Percentiles rank a stretch among this genome's conserved stretches.
These are phyloP conservation scores for Lagenorhynchus albirostris DNA, from an alignment of 2,113 vertebrate genomes.

Conservation along the genomic window DNA sequence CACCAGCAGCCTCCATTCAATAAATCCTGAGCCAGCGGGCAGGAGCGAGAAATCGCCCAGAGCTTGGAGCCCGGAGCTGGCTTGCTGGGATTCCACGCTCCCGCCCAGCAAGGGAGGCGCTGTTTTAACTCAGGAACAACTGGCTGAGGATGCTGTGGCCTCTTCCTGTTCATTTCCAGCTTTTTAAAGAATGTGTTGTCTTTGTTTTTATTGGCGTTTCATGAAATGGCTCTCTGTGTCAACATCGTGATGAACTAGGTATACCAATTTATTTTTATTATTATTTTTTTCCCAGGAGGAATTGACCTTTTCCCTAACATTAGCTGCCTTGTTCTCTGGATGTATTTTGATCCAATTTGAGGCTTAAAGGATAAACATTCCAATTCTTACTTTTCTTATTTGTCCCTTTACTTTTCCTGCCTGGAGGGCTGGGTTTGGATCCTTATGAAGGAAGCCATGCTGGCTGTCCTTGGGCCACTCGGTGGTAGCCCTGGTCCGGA, in stretches of 20 bases:
- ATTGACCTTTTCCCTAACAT: not conserved
- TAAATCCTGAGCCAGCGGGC: constrained; percentile 54
- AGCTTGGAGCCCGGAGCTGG: constrained; percentile 56
- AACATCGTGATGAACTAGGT: not conserved
- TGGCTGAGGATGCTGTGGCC: constrained; percentile 10
- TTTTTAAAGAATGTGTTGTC: constrained; percentile 36
- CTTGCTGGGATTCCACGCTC: constrained; percentile 59
- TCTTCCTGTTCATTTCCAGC: constrained; percentile 22
- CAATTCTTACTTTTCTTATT: not conserved
- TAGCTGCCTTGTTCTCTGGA: not conserved
- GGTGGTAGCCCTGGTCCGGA: not conserved
- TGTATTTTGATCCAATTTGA: not conserved
- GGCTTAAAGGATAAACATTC: not conserved
- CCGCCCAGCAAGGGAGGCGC: constrained; percentile 58
- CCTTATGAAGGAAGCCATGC: not conserved
- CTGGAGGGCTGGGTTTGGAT: not conserved
- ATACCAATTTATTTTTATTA: not conserved
- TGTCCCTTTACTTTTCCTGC: not conserved
- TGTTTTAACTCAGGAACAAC: constrained; percentile 65
- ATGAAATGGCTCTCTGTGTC: constrained; percentile 28
- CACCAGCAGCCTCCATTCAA: constrained; percentile 69
- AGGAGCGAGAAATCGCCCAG: constrained; percentile 42
- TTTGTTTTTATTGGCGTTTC: constrained; percentile 32
- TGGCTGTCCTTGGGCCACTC: not conserved
- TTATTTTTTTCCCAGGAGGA: constrained; percentile 17